Conservation (phyloP, 2,888 invertebrate species). For the Oegoconia quadripuncta region DNA sequence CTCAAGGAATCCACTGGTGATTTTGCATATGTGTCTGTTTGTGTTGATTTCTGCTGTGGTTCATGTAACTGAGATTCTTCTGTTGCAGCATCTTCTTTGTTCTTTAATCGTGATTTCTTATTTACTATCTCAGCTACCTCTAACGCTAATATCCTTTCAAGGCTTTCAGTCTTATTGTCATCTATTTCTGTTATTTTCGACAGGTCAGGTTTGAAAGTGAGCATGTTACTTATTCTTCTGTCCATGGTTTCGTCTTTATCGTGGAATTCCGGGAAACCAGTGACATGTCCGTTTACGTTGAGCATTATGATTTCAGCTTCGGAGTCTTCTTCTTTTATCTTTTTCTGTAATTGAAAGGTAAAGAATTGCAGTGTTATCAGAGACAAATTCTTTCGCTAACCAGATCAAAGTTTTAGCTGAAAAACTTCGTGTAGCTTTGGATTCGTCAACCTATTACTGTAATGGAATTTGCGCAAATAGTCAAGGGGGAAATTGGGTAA, state of each 20-base stretch:
- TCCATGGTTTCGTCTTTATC: constrained; percentile 46
- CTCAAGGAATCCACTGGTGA: constrained; percentile 49
- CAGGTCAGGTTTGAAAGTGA: constrained; percentile 55
- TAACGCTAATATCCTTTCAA: constrained; percentile 50
- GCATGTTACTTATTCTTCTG: constrained; percentile 61
- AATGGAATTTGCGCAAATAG: too few species aligned
- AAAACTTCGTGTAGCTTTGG: too few species aligned
- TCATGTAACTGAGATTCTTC: constrained; percentile 41
- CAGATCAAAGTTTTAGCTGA: too few species aligned
- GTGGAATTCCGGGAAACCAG: constrained; percentile 26
- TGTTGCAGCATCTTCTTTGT: constrained; percentile 19
- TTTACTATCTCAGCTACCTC: constrained; percentile 57
- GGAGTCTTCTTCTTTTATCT: constrained; percentile 48
- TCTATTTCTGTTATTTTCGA: constrained; percentile 41
- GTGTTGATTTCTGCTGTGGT: constrained; percentile 44
- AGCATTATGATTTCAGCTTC: constrained; percentile 45
- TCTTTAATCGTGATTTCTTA: constrained; percentile 39
- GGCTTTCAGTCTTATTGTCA: constrained; percentile 32
- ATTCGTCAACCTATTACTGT: too few species aligned
- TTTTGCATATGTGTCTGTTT: constrained; percentile 43
- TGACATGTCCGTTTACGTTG: constrained; percentile 46
- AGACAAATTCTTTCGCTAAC: too few species aligned
- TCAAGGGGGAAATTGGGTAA: too few species aligned
- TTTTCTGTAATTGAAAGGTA: constrained; percentile 45
- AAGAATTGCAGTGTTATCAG: background rate